A percentile compares a stretch with the other conserved stretches of the same genome.
Evolutionary conservation across 2,797 vertebrate species (phyloP).

Genomic region (Gymnodraco acuticeps): DNA sequence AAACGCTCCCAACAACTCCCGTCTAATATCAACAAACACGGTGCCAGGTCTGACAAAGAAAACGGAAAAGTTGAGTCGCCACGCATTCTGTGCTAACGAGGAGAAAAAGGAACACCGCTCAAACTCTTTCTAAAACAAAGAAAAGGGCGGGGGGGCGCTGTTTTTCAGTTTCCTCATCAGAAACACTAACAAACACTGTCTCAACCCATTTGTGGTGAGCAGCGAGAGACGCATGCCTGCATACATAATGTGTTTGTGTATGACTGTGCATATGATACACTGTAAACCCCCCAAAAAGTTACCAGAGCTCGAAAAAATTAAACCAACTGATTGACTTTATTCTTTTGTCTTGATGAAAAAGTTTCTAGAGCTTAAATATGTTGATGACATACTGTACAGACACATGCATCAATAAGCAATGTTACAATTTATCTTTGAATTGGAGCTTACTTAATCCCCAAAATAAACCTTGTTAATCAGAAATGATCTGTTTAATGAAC

Average conservation of each 20-base stretch:
- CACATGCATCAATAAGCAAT: no score
- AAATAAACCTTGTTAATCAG: no score
- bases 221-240: slow-evolving; percentile 4
- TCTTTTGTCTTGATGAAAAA: no score
- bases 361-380: no score
- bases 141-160: not conserved
- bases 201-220: slow-evolving; percentile 47
- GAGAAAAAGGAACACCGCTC: slow-evolving; percentile 40
- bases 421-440: no score
- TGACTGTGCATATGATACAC: slow-evolving; percentile 27
- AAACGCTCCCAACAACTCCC: slow-evolving; percentile 19
- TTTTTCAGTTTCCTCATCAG: slow-evolving; percentile 65
- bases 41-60: slow-evolving; percentile 36
- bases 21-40: slow-evolving; percentile 42
- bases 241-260: slow-evolving; percentile 14
- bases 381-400: no score
- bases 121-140: slow-evolving; percentile 38
- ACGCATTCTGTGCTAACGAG: slow-evolving; percentile 54
- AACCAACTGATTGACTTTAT: no score
- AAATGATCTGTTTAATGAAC: no score
- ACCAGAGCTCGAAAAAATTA: no score
- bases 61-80: slow-evolving; percentile 30
- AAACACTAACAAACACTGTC: slow-evolving; percentile 68
- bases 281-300: no score
- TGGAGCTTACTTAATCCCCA: no score